Base-by-base conservation (phyloP, 2,888 invertebrate genomes). In the Lamellibrachia columna region DNA sequence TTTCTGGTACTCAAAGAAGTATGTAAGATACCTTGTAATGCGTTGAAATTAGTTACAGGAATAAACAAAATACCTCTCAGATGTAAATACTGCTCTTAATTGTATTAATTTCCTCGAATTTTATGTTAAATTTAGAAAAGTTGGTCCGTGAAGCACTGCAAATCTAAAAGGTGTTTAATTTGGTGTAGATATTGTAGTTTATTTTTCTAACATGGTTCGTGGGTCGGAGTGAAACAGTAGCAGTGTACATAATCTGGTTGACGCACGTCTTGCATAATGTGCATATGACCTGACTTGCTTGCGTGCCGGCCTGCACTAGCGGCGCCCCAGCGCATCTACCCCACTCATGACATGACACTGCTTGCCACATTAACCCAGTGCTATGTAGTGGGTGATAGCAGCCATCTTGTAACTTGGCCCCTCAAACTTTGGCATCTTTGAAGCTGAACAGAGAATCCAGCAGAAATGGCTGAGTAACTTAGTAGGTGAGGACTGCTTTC, bases 201-300 rank as follows among this genome's bases (percentile, higher is more conserved):
- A 75, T 75, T 75, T 75, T 6, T 11, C 75, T 75, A 75, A 75
- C 75, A 75, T 22, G 75, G 75, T 75, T 75, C 75, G 15, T 75
- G 75, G 75, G 75, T 22, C 15, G n/a, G 75, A 15, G 75, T 75
- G 75, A 75, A 22, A 75, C 75, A 15, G 22, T 75, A 75, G 75
- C 75, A 22, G 75, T 75, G 75, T 75, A 75, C 75, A 75, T 75
- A 75, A 75, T 75, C 2, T 6, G 22, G 75, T 75, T 75, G 75
- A 75, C 15, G 75, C 75, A 75, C 75, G 75, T 22, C 22, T 75
- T 75, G 75, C 75, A 75, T 75, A 40, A 75, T 75, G 75, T 75
- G 75, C 75, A 75, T 75, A 75, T 75, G 75, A 75, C 75, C n/a
- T 75, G 75, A 75, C 75, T 75, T 75, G 75, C 75, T 75, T 75